A percentile compares a stretch with the other conserved stretches of the same genome.
These are phyloP conservation scores for Drosophila recens DNA, from an alignment of 2,888 invertebrate species.

Conservation along the genomic window DNA sequence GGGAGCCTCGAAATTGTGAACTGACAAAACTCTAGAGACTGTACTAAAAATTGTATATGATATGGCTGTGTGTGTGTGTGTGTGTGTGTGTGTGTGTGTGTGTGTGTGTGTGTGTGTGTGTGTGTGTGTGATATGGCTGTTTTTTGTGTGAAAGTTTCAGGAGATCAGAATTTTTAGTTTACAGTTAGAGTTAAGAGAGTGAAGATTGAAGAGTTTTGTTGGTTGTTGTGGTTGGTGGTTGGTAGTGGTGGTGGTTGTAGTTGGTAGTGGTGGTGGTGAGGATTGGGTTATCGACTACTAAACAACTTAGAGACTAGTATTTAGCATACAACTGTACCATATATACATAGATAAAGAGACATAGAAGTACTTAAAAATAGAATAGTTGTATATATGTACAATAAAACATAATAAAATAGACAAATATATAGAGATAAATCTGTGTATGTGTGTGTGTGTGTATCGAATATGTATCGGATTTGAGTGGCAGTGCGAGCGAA, in stretches of 20 bases:
- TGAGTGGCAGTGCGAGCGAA: slow-evolving; percentile 2
- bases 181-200: slow-evolving; percentile 36
- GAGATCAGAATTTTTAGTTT: slow-evolving; percentile 47
- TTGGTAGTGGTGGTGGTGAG: neutral
- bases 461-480: slow-evolving; percentile 5
- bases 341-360: slow-evolving; percentile 42
- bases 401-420: slow-evolving; percentile 15
- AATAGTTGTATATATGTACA: slow-evolving; percentile 42
- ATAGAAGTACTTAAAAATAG: slow-evolving; percentile 48
- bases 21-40: slow-evolving; percentile 54
- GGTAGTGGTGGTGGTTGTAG: neutral
- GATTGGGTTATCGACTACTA: slow-evolving; percentile 36
- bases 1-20: slow-evolving; percentile 44
- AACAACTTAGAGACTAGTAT: slow-evolving; percentile 62
- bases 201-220: slow-evolving; percentile 8
- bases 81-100: slow-evolving; percentile 19
- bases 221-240: slow-evolving; percentile 1
- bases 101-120: slow-evolving; percentile 1
- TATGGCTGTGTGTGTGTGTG: too few relatives aligned
- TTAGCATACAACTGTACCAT: slow-evolving; percentile 39
- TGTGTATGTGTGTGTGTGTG: slow-evolving; percentile 25
- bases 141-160: slow-evolving; percentile 38
- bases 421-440: slow-evolving; percentile 18
- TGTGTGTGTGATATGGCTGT: slow-evolving; percentile 24
- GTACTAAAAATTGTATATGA: slow-evolving; percentile 32